Conservation (phyloP, 2,888 invertebrate genomes). For the Aromia moschata region DNA sequence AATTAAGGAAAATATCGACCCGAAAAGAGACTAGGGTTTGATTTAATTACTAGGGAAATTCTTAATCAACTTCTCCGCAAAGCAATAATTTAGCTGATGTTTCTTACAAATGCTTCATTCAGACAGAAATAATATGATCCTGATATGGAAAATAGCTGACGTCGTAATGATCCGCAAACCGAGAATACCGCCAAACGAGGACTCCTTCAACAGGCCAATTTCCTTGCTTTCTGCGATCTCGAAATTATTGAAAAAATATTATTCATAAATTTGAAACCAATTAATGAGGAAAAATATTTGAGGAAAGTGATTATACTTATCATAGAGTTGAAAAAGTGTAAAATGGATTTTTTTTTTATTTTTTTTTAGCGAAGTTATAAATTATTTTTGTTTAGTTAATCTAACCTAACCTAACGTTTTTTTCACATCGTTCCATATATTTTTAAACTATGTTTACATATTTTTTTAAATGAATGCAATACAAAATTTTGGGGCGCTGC, state of each 20-base stretch:
- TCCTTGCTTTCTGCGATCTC: constrained; percentile 20
- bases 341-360: too few relatives aligned
- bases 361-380: too few relatives aligned
- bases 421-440: too few relatives aligned
- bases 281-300: not conserved
- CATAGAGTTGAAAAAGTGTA: too few relatives aligned
- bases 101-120: not conserved
- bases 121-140: not conserved
- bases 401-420: too few relatives aligned
- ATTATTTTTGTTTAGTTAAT: too few relatives aligned
- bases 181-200: constrained; percentile 11
- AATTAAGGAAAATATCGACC: not conserved
- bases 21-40: not conserved
- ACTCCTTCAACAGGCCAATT: constrained; percentile 19
- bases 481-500: too few relatives aligned
- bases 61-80: not conserved
- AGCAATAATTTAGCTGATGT: not conserved
- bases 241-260: constrained; percentile 23
- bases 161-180: constrained; percentile 19
- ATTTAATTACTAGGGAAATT: too few relatives aligned
- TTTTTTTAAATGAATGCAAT: too few relatives aligned
- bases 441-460: too few relatives aligned
- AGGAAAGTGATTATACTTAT: too few relatives aligned
- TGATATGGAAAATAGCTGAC: constrained; percentile 21
- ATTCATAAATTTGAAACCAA: not conserved